These are phyloP conservation scores for Pipistrellus pygmaeus DNA, from an alignment of 2,797 vertebrate species.

Conservation along the genomic window DNA sequence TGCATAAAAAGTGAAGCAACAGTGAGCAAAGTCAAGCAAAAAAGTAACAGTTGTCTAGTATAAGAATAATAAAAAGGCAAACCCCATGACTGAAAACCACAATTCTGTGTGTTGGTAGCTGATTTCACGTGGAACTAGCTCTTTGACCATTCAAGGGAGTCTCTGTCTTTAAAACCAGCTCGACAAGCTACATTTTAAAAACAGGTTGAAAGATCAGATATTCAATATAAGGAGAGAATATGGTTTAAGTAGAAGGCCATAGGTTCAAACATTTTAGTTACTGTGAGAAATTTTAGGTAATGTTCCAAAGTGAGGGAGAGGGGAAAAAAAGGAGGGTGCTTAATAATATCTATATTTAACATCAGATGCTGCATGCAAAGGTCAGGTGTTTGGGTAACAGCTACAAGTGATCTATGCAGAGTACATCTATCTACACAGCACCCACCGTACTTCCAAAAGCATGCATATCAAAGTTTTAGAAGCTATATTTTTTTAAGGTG, in stretches of 20 bases:
- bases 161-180: constrained; percentile 89
- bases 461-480: constrained; percentile 87
- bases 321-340: constrained; percentile 52
- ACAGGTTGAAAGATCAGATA: constrained; percentile 83
- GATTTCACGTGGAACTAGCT: constrained; percentile 83
- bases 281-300: constrained; percentile 74
- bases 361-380: constrained; percentile 88
- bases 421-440: constrained; percentile 78
- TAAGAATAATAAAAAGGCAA: background rate
- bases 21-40: constrained; percentile 23
- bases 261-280: constrained; percentile 82
- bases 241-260: constrained; percentile 76
- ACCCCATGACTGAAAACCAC: background rate
- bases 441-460: constrained; percentile 80
- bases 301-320: constrained; percentile 77
- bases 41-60: background rate
- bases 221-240: constrained; percentile 75
- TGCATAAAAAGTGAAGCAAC: constrained; percentile 61
- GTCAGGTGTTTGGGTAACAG: constrained; percentile 82
- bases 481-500: constrained; percentile 78
- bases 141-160: constrained; percentile 81
- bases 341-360: constrained; percentile 57
- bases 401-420: constrained; percentile 81
- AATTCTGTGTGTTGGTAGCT: background rate
- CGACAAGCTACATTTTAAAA: constrained; percentile 87